Evolutionary conservation across 2,888 invertebrate species (phyloP).

Genomic region (Corythucha ciliata): DNA sequence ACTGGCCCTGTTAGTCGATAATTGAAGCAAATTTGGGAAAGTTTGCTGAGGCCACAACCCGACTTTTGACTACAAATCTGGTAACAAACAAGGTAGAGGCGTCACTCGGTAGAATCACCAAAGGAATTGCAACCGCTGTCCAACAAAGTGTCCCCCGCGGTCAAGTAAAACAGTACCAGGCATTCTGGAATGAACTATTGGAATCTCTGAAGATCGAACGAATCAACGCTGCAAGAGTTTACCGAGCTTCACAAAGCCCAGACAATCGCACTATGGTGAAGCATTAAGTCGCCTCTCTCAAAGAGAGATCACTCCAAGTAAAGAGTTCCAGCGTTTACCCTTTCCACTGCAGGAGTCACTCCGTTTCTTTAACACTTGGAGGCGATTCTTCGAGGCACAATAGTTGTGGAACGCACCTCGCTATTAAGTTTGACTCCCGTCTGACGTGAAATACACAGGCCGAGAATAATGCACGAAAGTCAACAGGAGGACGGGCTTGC

Average conservation of each 20-base stretch:
- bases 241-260: constrained; percentile 2
- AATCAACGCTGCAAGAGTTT: constrained; percentile 1
- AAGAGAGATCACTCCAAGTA: no score
- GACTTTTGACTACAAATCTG: not conserved
- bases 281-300: constrained; percentile 7
- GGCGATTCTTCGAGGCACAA: no score
- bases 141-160: constrained; percentile 11
- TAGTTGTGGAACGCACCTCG: no score
- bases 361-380: no score
- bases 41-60: not conserved
- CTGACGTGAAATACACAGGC: no score
- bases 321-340: no score
- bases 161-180: constrained; percentile 6
- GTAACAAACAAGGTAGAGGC: not conserved
- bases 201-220: constrained; percentile 13
- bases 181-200: constrained; percentile 15
- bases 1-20: no score
- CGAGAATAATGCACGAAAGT: no score
- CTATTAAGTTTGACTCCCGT: no score
- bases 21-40: no score
- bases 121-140: not conserved
- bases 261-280: not conserved
- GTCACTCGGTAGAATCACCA: not conserved
- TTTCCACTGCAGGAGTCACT: no score
- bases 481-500: no score